A percentile compares a stretch with the other conserved stretches of the same genome.
These are phyloP conservation scores for Ploceus nigricollis DNA, from an alignment of 2,113 vertebrate species.

Conservation along the genomic window DNA sequence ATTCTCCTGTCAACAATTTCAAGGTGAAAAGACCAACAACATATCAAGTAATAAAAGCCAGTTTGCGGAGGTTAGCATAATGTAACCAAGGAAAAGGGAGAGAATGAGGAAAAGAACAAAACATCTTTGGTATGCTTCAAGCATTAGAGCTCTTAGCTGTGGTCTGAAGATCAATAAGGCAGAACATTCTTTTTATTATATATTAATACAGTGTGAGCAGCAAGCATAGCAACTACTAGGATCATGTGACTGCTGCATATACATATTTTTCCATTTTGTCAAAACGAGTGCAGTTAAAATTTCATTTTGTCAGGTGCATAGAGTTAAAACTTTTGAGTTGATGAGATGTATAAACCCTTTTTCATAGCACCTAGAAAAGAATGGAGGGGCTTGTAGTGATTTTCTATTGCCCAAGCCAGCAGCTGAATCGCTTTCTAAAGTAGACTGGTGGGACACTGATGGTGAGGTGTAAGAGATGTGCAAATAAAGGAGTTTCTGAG, in stretches of 20 bases:
- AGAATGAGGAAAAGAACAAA: not conserved
- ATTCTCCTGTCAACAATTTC: constrained; percentile 58
- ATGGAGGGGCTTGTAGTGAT: not conserved
- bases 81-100: not conserved
- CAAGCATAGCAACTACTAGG: not conserved
- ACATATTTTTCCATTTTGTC: not conserved
- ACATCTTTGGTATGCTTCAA: not conserved
- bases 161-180: constrained; percentile 59
- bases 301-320: not conserved
- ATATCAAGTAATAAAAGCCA: not conserved
- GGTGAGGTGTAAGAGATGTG: not conserved
- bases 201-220: constrained; percentile 2
- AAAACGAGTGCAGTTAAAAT: not conserved
- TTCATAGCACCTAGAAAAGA: not conserved
- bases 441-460: not conserved
- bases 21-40: constrained; percentile 55
- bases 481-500: not conserved
- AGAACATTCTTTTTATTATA: constrained; percentile 33
- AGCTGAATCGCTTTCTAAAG: not conserved
- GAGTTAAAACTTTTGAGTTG: not conserved
- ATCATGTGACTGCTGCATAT: not conserved
- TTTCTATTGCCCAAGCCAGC: not conserved
- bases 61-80: constrained; percentile 49
- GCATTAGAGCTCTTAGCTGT: not conserved
- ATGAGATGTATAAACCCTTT: not conserved